Evolutionary conservation across 1,140 invertebrate genomes (phyloP), one percentile per base, ranked within the genome.

Genomic region (Belonocnema kinseyi): DNA sequence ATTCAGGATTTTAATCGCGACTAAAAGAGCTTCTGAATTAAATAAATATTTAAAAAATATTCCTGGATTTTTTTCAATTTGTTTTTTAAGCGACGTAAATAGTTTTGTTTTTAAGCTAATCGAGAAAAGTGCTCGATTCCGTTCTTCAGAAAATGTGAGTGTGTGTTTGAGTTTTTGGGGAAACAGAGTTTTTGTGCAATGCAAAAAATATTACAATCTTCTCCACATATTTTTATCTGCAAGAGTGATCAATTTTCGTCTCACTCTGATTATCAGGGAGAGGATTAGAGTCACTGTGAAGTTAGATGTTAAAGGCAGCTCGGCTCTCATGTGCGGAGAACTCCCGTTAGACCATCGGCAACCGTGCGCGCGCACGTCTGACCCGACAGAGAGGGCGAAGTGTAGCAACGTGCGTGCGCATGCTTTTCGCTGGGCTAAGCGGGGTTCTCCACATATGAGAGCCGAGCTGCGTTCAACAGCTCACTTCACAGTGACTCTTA

Each of bases 111-210:
- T 66, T 16, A 66, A 66, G 61, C 61, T 14, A 66, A 66, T 66
- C 61, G 61, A 66, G 61, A 66, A 66, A 66, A 66, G 61, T 66
- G 61, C 61, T 66, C 26, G 53, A 54, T 17, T 66, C 61, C 16
- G 26, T 66, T 66, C 61, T 33, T 40, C 61, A 66, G 61, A 40
- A 66, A 66, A 66, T 66, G 61, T 66, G 73, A 74, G 33, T 77
- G 72, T 75, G 50, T 77, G 61, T 72, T 77, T 77, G 16, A 50
- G 73, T 80, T 81, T 87, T 87, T 82, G 85, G 85, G 85, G 81
- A 87, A 86, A 87, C 79, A 79, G 85, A 82, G 85, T 87, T 85
- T 85, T 78, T 75, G 40, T 74, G 61, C 21, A 46, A 72, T 75
- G 53, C 66, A 52, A 73, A 56, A 71, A 73, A 52, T 72, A 46